Evolutionary conservation across 2,888 invertebrate genomes (phyloP).

Genomic region (Litoditis marina): DNA sequence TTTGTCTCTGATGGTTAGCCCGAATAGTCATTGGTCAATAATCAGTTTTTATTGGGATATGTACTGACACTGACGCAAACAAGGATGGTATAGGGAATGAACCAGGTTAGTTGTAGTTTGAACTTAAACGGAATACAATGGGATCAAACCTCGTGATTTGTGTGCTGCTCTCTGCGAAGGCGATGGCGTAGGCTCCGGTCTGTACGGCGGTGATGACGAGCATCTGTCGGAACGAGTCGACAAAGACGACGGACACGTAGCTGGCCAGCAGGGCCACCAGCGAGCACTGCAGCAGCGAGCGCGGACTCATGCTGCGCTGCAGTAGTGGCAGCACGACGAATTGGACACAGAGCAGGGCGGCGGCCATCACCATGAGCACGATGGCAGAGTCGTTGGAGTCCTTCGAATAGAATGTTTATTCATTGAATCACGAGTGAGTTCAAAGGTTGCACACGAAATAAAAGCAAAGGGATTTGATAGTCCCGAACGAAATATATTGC

Average conservation of each 20-base stretch:
- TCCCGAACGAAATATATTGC: too few relatives aligned
- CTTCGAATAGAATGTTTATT: too few relatives aligned
- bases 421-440: too few relatives aligned
- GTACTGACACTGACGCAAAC: too few relatives aligned
- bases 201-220: conserved; percentile 57
- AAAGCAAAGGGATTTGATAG: too few relatives aligned
- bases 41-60: too few relatives aligned
- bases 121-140: too few relatives aligned
- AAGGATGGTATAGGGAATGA: too few relatives aligned
- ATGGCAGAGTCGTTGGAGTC: conserved; percentile 57
- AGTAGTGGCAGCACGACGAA: conserved; percentile 58
- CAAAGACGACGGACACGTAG: conserved; percentile 53
- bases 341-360: conserved; percentile 53
- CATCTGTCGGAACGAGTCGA: conserved; percentile 55
- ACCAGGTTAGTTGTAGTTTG: too few relatives aligned
- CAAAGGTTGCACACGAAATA: too few relatives aligned
- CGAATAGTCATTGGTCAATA: too few relatives aligned
- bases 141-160: conserved; percentile 60
- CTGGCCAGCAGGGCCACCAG: conserved; percentile 42
- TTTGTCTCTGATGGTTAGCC: too few relatives aligned
- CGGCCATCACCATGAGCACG: conserved; percentile 59
- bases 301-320: conserved; percentile 44
- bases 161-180: conserved; percentile 59
- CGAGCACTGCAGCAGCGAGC: conserved; percentile 47
- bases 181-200: conserved; percentile 58